Percentiles rank a stretch among this genome's conserved stretches.
phyloP scores from a whole-genome alignment of 2,113 vertebrate genomes.

The Planiliza haematocheilus region DNA sequence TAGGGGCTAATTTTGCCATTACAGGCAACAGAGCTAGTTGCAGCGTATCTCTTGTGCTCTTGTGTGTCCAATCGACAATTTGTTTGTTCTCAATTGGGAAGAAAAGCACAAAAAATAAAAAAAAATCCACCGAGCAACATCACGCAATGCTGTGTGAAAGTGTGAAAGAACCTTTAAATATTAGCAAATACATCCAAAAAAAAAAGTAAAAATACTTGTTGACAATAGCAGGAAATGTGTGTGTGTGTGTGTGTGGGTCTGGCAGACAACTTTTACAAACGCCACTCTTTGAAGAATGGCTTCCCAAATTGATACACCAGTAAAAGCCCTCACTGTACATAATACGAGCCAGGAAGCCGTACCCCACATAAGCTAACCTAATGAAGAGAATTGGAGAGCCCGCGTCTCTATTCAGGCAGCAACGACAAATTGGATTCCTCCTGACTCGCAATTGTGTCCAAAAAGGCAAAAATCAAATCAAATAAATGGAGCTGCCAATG shows the following conservation, averaged over 20 bases:
- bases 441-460: conserved; percentile 20
- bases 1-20: too few species aligned
- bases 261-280: conserved; percentile 7
- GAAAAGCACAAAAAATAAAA: too few species aligned
- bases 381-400: conserved; percentile 41
- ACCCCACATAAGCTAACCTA: conserved; percentile 30
- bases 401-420: conserved; percentile 28
- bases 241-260: background rate
- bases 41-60: too few species aligned
- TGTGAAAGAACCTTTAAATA: background rate
- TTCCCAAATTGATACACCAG: conserved; percentile 27
- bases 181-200: background rate
- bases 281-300: conserved; percentile 10
- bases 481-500: conserved; percentile 33
- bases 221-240: background rate
- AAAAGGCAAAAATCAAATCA: conserved; percentile 50
- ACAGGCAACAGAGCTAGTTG: too few species aligned
- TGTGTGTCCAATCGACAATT: too few species aligned
- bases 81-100: too few species aligned
- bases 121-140: too few species aligned
- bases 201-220: background rate
- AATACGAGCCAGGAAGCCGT: conserved; percentile 24
- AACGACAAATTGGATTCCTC: conserved; percentile 31
- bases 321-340: conserved; percentile 36
- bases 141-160: too few species aligned